Evolutionary conservation across 2,113 vertebrate species (phyloP), one percentile per base, ranked within the genome.

Genomic region (Numenius arquata): DNA sequence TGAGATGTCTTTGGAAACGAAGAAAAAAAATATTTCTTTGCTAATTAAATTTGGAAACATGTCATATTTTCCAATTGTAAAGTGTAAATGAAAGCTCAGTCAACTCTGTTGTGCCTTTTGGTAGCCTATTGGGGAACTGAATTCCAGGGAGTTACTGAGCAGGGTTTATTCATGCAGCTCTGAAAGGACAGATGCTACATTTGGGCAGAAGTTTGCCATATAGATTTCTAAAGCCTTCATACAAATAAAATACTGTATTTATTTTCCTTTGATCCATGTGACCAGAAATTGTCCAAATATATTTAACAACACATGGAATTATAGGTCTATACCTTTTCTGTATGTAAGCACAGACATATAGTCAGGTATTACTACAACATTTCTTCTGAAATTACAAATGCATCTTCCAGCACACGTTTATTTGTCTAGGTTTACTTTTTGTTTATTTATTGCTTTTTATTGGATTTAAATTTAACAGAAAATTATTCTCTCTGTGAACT

Each of bases 21-120:
- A 86, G 53, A 76, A 89, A 81, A 95, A 80, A 82, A 67, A 4
- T 72, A 75, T n/a, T 92, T 97, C 94, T 98, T 96, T 93, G 77
- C 94, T 98, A 97, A 98, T 98, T 98, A 97, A 97, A 95, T 97
- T 97, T 97, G 96, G 91, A 98, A 98, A 85, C 76, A 68, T 96
- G 76, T 96, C 88, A 97, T 90, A 96, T 97, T 97, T 98, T 98
- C 96, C 56, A 30, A 94, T 97, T 97, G 92, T 96, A 94, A 97
- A 95, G 93, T 20, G 7, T 75, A 98, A 98, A 96, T 93, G 96
- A 95, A 97, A 92, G 78, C 94, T 36, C 74, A 91, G 78, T 96
- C 11, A 12, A 88, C 61, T 62, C 63, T 70, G 71, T 52, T 92
- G 18, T 82, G 40, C 48, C 50, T 86, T 89, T 88, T 94, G 59